Percentiles rank a stretch among this genome's conserved stretches.
Conservation (phyloP, 2,113 vertebrate genomes). For the Platichthys flesus region DNA sequence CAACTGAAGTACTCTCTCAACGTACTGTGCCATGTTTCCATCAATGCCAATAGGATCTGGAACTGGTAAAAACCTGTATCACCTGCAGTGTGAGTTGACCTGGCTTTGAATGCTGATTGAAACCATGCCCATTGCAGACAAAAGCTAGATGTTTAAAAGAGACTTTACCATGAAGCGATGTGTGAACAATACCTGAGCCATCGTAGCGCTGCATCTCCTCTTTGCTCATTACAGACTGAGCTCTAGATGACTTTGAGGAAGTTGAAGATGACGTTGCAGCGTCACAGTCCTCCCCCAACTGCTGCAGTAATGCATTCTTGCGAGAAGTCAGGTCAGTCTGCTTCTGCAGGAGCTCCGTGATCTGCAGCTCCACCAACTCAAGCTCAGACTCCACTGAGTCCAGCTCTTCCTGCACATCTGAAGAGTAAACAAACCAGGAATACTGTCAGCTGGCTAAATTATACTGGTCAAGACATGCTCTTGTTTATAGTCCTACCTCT, state of each 20-base stretch:
- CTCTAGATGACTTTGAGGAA: constrained; percentile 47
- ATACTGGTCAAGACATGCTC: too few relatives aligned
- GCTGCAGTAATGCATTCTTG: constrained; percentile 82
- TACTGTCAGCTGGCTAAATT: background rate
- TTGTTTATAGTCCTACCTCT: too few relatives aligned
- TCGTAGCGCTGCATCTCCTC: constrained; percentile 84
- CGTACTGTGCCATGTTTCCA: too few relatives aligned
- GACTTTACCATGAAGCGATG: too few relatives aligned
- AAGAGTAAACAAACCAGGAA: background rate
- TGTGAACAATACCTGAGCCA: constrained; percentile 81
- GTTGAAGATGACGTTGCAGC: constrained; percentile 52
- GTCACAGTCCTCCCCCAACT: constrained; percentile 82
- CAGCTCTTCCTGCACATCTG: constrained; percentile 88
- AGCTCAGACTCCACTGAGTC: constrained; percentile 87
- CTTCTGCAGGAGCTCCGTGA: constrained; percentile 89
- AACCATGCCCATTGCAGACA: too few relatives aligned
- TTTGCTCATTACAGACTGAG: constrained; percentile 68
- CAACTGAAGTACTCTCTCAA: too few relatives aligned
- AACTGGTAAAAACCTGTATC: too few relatives aligned
- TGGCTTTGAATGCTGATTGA: too few relatives aligned
- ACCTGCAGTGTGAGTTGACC: too few relatives aligned
- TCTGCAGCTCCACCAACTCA: constrained; percentile 88
- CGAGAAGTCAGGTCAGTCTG: constrained; percentile 86
- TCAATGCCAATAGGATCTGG: too few relatives aligned
- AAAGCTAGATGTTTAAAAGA: too few relatives aligned